phyloP scores from a whole-genome alignment of 2,797 vertebrate genomes.

The Erethizon dorsatum region DNA sequence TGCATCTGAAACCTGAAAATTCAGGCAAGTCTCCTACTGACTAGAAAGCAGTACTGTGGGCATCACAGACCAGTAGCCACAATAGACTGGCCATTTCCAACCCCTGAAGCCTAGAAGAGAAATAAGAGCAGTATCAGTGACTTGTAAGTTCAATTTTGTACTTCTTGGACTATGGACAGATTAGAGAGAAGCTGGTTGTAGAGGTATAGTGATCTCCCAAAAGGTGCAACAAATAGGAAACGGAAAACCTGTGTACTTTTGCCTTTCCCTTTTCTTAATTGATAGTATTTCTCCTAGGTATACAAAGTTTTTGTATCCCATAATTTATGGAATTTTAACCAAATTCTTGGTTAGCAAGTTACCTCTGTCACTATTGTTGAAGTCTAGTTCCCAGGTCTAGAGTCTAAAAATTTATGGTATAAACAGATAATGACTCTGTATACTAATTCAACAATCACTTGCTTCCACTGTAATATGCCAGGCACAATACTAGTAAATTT shows the following conservation, averaged over 20 bases:
- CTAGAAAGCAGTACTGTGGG: background rate
- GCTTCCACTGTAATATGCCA: background rate
- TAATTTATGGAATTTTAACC: background rate
- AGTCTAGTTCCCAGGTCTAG: background rate
- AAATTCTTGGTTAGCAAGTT: background rate
- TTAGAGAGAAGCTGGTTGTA: background rate
- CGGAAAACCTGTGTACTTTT: slow-evolving; percentile 9
- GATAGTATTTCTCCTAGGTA: slow-evolving; percentile 11
- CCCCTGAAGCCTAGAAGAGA: background rate
- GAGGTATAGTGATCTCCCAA: background rate
- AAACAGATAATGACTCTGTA: background rate
- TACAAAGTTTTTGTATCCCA: background rate
- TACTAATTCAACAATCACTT: background rate
- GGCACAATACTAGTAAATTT: slow-evolving; percentile 28
- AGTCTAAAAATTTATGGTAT: background rate
- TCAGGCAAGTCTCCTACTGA: slow-evolving; percentile 50
- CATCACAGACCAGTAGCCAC: background rate
- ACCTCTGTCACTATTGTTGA: background rate
- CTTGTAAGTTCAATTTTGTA: background rate
- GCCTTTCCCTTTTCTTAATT: background rate
- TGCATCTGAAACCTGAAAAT: slow-evolving; percentile 62
- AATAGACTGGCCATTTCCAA: background rate
- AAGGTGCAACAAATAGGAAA: background rate
- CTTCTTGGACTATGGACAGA: background rate
- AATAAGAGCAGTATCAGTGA: background rate